Base-by-base conservation (phyloP, 2,797 vertebrate genomes). In the Heliangelus exortis region DNA sequence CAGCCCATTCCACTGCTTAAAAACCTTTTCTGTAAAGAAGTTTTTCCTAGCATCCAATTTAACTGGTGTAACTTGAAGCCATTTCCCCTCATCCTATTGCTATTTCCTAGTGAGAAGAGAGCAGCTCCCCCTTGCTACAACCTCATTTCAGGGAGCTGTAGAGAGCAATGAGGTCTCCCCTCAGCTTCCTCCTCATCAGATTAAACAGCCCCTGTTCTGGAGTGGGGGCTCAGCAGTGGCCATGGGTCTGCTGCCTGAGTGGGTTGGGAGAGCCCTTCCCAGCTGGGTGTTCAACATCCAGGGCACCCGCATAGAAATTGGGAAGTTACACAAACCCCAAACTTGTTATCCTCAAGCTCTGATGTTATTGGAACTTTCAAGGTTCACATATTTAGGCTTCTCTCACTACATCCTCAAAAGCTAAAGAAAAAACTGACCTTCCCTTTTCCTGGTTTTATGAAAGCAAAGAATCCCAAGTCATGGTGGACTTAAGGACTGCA, bases 301-400 rank as follows among this genome's bases (percentile, higher is more conserved):
- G 21, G 22, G 10, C 26, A 47, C 31, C 15, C 10, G 1, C 3
- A 1, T 5, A 50, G 28, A 54, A 22, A 61, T 15, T 0, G 2
- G 8, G 9, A 43, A 15, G 16, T 79, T 71, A 23, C n/a, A 33
- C 33, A 66, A 51, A 62, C 19, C 18, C 7, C 1, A 1, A 47
- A 9, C 6, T 15, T 39, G 31, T 45, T 67, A 19, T 25, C 31
- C 33, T 67, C 1, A 1, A 57, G 25, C n/a, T 71, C 59, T 62
- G 36, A 29, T 57, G 16, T 55, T 36, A 34, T 43, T 23, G 14
- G 10, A 23, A 29, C 21, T 51, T 87, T 87, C 65, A 48, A 41
- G 53, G 29, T 45, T 71, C n/a, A 34, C 4, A 3, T 22, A 23
- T 57, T 79, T 36, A n/a, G 15, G 48, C 12, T 84, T 67, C 71